Evolutionary conservation across 2,797 vertebrate genomes (phyloP), one percentile per base, ranked within the genome.

Genomic region (Kryptolebias ocellatus): DNA sequence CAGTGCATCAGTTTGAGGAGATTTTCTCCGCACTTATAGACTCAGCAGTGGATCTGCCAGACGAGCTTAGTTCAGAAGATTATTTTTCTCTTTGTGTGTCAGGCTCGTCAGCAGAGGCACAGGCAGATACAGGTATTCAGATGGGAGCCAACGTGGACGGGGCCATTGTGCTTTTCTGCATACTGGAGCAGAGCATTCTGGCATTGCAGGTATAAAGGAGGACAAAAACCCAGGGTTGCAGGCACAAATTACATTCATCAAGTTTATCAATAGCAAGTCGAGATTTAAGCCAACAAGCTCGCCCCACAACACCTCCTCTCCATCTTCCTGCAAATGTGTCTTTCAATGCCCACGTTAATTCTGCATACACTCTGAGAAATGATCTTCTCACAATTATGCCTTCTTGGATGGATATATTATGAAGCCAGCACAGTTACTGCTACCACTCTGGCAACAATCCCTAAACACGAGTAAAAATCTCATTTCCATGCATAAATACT

Each of bases 11-110:
- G 85, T 90, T 91, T 90, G 87, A 89, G 88, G 81, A 92, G 90
- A 91, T 92, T 92, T 91, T 78, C 90, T 83, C 80, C 69, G 78
- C 90, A 91, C 89, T 91, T 92, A 90, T 82, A 89, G 90, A 91
- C 89, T 92, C 89, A 90, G 89, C 88, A 70, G 77, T 90, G 88
- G 86, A 90, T 90, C 87, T 84, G 89, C 89, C 90, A 91, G 90
- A 89, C 88, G 52, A 90, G 91, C 90, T 93, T 90, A 92, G 92
- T 91, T 91, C 86, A 85, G 90, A 92, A 92, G 92, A 93, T 93
- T 93, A 93, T 91, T 90, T 86, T 80, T 78, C 80, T 89, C 86
- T 92, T 92, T 92, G 89, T 93, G 88, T 80, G 87, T 74, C 79
- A 78, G 80, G 70, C 89, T 92, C 81, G 80, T 87, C 87, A 75